Base-by-base conservation (phyloP, 2,888 invertebrate species). In the Scaptomyza flava region DNA sequence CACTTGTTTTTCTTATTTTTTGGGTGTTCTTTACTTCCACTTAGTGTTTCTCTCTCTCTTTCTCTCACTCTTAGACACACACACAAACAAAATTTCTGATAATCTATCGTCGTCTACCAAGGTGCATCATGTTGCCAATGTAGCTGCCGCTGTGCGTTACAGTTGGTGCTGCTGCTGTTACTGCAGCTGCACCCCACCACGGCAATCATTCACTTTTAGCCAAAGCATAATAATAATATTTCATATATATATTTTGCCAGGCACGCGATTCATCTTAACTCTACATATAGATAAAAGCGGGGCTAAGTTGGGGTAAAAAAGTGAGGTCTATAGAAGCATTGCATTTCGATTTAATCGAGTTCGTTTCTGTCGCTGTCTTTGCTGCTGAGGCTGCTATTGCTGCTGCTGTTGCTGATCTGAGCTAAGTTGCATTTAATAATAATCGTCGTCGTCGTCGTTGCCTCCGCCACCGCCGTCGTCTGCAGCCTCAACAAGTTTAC, bases 211-310 rank as follows among this genome's bases (percentile, higher is more conserved):
- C 82, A 83, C 87, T 83, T 87, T 87, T 87, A 81, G 81, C 81
- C 81, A 80, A 77, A 82, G 81, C 80, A 82, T 84, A 84, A 84
- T 81, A 87, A 83, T 81, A 87, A 87, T 88, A 85, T 85, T 87
- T 86, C 77, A n/a, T n/a, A n/a, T n/a, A n/a, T n/a, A n/a, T n/a
- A n/a, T n/a, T n/a, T n/a, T n/a, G n/a, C n/a, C 75, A 76, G 88
- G 88, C 85, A 85, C 88, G 88, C 85, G 85, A 85, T 88, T 83
- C 81, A 84, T 87, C 86, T 84, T 87, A 64, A 31, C 77, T 75
- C 34, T 30, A 71, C 33, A 50, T 50, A 34, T 20, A 50, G 50
- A 50, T 48, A 50, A 50, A 47, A 56, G 56, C 20, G 34, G 23
- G 48, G 30, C 12, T 30, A 23, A 8, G 36, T 12, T 48, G 34